Conservation (phyloP, 2,113 vertebrate genomes). For the Corythaeola cristata region DNA sequence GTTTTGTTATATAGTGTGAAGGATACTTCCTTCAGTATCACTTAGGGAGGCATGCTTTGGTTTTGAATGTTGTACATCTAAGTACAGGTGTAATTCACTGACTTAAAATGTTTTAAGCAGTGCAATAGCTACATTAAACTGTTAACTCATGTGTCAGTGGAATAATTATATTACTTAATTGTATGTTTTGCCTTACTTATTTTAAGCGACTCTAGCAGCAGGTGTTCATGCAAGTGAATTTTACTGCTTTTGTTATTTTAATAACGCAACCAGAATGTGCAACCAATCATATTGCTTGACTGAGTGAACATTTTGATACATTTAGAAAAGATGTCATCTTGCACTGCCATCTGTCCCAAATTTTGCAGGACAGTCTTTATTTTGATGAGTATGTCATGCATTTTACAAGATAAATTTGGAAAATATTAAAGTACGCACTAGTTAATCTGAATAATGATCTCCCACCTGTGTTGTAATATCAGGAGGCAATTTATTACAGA, state of each 20-base stretch:
- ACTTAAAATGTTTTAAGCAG: neutral
- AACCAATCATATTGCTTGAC: constrained; percentile 33
- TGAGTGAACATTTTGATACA: constrained; percentile 62
- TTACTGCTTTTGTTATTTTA: constrained; percentile 65
- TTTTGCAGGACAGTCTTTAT: constrained; percentile 67
- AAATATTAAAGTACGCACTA: neutral
- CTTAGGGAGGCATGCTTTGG: neutral
- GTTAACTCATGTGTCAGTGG: neutral
- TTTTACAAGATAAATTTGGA: constrained; percentile 34
- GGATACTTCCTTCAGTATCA: neutral
- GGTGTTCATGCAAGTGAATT: constrained; percentile 57
- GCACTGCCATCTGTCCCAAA: constrained; percentile 67
- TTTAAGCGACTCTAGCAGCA: constrained; percentile 45
- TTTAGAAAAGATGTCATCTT: constrained; percentile 68
- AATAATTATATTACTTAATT: constrained; percentile 35
- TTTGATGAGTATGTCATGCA: constrained; percentile 46
- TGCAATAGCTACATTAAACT: neutral
- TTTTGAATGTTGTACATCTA: neutral
- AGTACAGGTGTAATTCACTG: neutral
- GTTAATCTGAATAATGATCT: constrained; percentile 26
- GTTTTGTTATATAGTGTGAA: neutral
- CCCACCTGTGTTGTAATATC: neutral
- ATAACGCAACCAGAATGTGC: constrained; percentile 34
- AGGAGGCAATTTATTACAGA: neutral
- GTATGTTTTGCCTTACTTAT: constrained; percentile 34